Percentiles rank a stretch among this genome's conserved stretches.
Conservation (phyloP, 2,888 invertebrate species). For the Quadriops clusia region DNA sequence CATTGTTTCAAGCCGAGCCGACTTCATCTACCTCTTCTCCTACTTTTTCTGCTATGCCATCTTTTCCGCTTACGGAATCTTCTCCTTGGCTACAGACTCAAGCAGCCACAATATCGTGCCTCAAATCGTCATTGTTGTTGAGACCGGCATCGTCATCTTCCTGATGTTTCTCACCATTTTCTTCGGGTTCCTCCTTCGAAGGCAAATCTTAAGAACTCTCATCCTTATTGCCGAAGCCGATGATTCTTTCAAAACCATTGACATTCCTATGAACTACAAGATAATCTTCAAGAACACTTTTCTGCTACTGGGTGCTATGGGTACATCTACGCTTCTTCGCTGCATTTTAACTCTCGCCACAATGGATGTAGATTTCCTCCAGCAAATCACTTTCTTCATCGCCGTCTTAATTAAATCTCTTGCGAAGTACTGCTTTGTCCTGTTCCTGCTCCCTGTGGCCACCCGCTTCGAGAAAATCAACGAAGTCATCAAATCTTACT, state of each 20-base stretch:
- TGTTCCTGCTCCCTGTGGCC: conserved; percentile 19
- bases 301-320: conserved; percentile 13
- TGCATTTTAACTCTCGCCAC: conserved; percentile 16
- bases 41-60: conserved; percentile 3
- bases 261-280: conserved; percentile 17
- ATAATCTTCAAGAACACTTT: conserved; percentile 15
- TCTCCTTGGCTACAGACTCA: neutral
- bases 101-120: conserved; percentile 5
- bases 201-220: conserved; percentile 9
- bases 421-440: conserved; percentile 23
- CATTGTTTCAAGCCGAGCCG: conserved; percentile 3
- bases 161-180: conserved; percentile 8
- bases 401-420: conserved; percentile 22
- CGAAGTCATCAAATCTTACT: conserved; percentile 13
- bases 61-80: no score
- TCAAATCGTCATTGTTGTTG: conserved; percentile 3
- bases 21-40: conserved; percentile 4
- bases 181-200: conserved; percentile 7
- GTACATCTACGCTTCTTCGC: conserved; percentile 16
- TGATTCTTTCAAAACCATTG: conserved; percentile 13
- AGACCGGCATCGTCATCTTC: conserved; percentile 2
- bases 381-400: conserved; percentile 18
- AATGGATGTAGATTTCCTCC: conserved; percentile 18
- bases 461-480: conserved; percentile 22
- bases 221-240: conserved; percentile 19